Conservation (phyloP, 2,113 vertebrate species). For the Harpagus bidentatus region DNA sequence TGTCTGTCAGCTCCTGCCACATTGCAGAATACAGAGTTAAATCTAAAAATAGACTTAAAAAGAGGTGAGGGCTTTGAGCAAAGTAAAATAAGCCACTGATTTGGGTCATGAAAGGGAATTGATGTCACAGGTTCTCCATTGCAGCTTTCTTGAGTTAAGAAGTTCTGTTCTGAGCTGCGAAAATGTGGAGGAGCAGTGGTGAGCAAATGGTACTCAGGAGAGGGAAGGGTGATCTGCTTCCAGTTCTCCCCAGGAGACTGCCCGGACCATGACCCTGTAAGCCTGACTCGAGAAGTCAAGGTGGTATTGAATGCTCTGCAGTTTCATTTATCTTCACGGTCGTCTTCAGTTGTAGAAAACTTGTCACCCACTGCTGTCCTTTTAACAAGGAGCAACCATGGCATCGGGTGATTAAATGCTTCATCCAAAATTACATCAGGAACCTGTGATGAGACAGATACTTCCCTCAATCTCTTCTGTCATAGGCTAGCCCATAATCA, state of each 20-base stretch:
- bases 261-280: background rate
- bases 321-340: background rate
- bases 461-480: background rate
- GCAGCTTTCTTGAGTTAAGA: background rate
- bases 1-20: slow-evolving; percentile 46
- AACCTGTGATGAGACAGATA: background rate
- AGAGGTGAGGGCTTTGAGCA: slow-evolving; percentile 47
- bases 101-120: slow-evolving; percentile 57
- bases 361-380: background rate
- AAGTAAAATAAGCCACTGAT: slow-evolving; percentile 63
- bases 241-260: background rate
- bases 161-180: background rate
- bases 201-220: background rate
- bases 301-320: background rate
- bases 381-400: background rate
- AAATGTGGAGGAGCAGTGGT: background rate
- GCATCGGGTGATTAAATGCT: background rate
- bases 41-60: slow-evolving; percentile 60
- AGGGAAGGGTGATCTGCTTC: background rate
- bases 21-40: slow-evolving; percentile 20
- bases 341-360: background rate
- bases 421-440: background rate
- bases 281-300: background rate
- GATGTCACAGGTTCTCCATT: slow-evolving; percentile 30
- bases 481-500: background rate